A percentile compares a stretch with the other conserved stretches of the same genome.
Conservation (phyloP, 2,888 invertebrate genomes). For the Nemurella pictetii region DNA sequence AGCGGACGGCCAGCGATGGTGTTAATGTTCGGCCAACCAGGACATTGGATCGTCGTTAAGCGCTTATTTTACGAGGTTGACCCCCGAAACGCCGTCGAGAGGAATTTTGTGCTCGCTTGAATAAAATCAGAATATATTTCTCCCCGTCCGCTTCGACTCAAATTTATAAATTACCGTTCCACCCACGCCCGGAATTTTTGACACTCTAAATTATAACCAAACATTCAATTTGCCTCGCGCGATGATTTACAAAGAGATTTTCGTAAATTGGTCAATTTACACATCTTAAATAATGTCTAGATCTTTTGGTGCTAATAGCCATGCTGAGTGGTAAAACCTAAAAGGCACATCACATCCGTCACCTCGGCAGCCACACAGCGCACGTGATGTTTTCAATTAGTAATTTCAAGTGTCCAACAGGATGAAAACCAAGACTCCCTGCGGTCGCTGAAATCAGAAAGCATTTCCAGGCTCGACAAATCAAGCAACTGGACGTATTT, state of each 20-base stretch:
- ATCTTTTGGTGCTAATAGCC: background rate
- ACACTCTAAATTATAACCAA: constrained; percentile 16
- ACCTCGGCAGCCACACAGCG: background rate
- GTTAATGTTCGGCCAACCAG: too few relatives aligned
- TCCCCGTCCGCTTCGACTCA: background rate
- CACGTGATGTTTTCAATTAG: background rate
- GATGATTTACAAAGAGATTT: background rate
- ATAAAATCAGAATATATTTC: constrained; percentile 10
- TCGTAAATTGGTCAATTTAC: constrained; percentile 12
- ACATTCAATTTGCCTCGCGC: constrained; percentile 7
- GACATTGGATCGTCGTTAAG: background rate
- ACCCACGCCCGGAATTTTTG: background rate
- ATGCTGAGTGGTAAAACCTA: background rate
- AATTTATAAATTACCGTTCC: background rate
- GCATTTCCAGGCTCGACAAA: background rate
- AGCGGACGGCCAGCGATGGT: background rate
- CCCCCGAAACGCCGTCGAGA: background rate
- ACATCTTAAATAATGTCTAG: background rate
- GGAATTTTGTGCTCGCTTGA: background rate
- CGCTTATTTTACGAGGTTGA: background rate
- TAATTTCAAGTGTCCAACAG: background rate
- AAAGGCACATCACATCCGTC: background rate
- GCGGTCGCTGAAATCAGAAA: background rate
- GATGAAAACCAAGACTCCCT: background rate
- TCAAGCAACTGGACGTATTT: background rate